phyloP scores from a whole-genome alignment of 2,113 vertebrate species.

The Chaetura pelagica region DNA sequence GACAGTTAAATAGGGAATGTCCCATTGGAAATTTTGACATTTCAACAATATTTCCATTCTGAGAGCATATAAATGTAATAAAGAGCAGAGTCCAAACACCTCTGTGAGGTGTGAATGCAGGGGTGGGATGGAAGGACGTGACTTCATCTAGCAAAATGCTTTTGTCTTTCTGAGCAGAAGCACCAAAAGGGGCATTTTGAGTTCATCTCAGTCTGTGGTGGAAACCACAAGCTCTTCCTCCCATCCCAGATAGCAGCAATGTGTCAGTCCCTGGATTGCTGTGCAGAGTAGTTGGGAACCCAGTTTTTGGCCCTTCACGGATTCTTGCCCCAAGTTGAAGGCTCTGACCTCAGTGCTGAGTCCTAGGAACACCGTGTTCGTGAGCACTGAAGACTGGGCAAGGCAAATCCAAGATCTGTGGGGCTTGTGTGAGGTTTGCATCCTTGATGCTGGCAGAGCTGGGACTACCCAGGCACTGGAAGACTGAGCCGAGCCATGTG shows the following conservation, averaged over 20 bases:
- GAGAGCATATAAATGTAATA: not conserved
- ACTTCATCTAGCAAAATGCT: not conserved
- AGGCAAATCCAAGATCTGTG: not conserved
- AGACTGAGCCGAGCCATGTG: not conserved
- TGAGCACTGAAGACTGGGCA: not conserved
- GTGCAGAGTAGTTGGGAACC: not conserved
- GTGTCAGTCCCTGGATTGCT: not conserved
- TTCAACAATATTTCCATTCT: not conserved
- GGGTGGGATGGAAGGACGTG: not conserved
- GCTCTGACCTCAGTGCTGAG: not conserved
- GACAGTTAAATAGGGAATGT: not conserved
- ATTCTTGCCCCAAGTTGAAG: not conserved
- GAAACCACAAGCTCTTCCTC: not conserved
- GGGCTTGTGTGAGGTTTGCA: not conserved
- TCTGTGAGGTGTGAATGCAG: not conserved
- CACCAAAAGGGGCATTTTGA: accelerated
- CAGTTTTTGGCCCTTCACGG: not conserved
- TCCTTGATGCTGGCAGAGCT: not conserved
- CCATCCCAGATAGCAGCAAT: accelerated
- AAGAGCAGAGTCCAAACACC: not conserved
- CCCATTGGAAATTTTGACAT: constrained; percentile 19
- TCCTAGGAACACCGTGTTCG: not conserved
- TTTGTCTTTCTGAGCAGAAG: not conserved
- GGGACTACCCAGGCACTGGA: not conserved
- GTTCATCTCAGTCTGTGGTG: accelerated